Conservation (phyloP, 2,888 invertebrate genomes). For the Punctoribates punctum region DNA sequence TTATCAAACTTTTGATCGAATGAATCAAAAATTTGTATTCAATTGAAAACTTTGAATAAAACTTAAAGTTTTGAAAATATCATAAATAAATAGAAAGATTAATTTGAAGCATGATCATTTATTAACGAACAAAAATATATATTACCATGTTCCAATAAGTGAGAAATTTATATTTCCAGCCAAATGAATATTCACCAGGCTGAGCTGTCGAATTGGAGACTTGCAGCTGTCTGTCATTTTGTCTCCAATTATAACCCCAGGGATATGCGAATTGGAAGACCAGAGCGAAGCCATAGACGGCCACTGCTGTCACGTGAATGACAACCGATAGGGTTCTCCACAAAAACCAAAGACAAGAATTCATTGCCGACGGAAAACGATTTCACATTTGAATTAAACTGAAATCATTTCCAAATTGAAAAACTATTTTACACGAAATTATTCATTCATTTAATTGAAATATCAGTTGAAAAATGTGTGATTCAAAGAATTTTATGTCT, state of each 20-base stretch:
- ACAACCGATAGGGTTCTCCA: slow-evolving; percentile 5
- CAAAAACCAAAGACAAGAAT: not conserved
- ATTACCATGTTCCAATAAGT: slow-evolving; percentile 17
- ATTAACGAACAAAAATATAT: not conserved
- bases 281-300: not conserved
- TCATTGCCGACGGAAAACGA: not conserved
- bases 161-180: slow-evolving; percentile 22
- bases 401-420: no score
- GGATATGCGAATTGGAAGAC: slow-evolving; percentile 20
- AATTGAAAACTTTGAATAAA: no score
- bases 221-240: not conserved
- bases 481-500: no score
- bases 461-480: no score
- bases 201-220: not conserved
- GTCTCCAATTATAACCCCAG: slow-evolving; percentile 12
- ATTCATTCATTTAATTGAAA: no score
- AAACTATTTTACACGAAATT: no score
- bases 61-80: no score
- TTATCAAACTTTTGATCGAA: no score
- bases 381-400: no score
- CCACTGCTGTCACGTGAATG: not conserved
- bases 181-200: not conserved
- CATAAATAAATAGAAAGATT: no score
- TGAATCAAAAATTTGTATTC: no score
- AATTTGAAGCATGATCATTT: not conserved